phyloP scores from a whole-genome alignment of 2,888 invertebrate species.

The Eurytoma californica region DNA sequence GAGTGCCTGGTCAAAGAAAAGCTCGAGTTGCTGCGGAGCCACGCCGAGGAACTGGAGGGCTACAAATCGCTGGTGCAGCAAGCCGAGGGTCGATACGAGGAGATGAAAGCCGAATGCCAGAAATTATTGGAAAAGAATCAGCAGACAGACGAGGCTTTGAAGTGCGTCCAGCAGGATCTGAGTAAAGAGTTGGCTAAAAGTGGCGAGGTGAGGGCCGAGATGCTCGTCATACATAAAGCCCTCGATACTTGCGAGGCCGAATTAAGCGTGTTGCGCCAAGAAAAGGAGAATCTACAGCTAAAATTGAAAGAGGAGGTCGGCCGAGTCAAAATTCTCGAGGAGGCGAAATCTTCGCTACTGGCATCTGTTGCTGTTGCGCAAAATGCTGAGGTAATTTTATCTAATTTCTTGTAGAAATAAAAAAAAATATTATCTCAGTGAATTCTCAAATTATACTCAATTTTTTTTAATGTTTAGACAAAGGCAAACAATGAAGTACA shows the following conservation, averaged over 20 bases:
- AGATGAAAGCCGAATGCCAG: constrained; percentile 65
- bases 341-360: constrained; percentile 78
- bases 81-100: constrained; percentile 68
- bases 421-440: neutral
- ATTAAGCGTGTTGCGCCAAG: constrained; percentile 73
- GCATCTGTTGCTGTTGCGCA: constrained; percentile 77
- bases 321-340: constrained; percentile 76
- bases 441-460: constrained; percentile 4
- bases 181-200: constrained; percentile 69
- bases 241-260: constrained; percentile 73
- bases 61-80: constrained; percentile 69
- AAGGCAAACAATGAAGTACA: constrained; percentile 72
- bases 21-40: constrained; percentile 67
- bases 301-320: constrained; percentile 77
- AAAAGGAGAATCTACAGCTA: constrained; percentile 77
- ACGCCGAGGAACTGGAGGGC: constrained; percentile 70
- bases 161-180: constrained; percentile 69
- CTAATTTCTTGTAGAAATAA: constrained; percentile 15
- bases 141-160: constrained; percentile 66
- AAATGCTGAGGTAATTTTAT: constrained; percentile 72
- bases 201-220: constrained; percentile 69
- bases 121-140: constrained; percentile 66
- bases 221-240: constrained; percentile 71
- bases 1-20: constrained; percentile 70
- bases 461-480: constrained; percentile 69